Base-by-base conservation (phyloP, 2,888 invertebrate species). In the Pyrochroa serraticornis region DNA sequence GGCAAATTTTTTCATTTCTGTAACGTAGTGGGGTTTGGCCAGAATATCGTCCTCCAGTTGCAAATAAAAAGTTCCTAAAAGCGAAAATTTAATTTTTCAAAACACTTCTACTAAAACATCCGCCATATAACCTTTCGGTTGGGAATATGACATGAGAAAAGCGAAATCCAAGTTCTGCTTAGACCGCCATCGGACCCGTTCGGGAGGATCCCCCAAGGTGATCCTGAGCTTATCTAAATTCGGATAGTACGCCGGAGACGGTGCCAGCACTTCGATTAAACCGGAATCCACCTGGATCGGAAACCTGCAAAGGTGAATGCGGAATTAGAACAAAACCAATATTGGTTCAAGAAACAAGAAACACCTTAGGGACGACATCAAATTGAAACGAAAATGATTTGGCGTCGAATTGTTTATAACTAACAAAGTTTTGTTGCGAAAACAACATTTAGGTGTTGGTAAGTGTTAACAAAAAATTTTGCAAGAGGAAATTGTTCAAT, bases 161-260 rank as follows among this genome's bases (percentile, higher is more conserved):
- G 95, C 90, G 73, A 91, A 94, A 77, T 97, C 97, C 53, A 97
- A 81, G 77, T 97, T 97, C 77, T 97, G 97, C 73, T 97, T 97
- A 2, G 95, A 93, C 48, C 97, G 83, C 97, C 97, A 97, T 49
- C 87, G 85, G 0, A 92, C 90, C 0, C 96, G 84, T 72, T 94
- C 93, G 60, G 85, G 82, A 0, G 93, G 86, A 79, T 97, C 97
- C 0, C 95, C 95, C 3, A 97, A 81, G 0, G 93, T 94, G 31
- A 87, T 83, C 3, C 88, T 85, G 10, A 97, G 78, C 43, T 85
- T 84, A 45, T 90, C 85, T 59, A 95, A 85, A 75, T 95, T 87
- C 0, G 97, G 97, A 77, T 97, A 97, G 77, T 92, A 97, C 0
- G 89, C 84, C 0, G 87, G 77, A 0, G 92, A 86, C 0, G 97